A percentile compares a stretch with the other conserved stretches of the same genome.
Evolutionary conservation across 1,140 invertebrate genomes (phyloP).

Genomic region (Daktulosphaira vitifoliae): DNA sequence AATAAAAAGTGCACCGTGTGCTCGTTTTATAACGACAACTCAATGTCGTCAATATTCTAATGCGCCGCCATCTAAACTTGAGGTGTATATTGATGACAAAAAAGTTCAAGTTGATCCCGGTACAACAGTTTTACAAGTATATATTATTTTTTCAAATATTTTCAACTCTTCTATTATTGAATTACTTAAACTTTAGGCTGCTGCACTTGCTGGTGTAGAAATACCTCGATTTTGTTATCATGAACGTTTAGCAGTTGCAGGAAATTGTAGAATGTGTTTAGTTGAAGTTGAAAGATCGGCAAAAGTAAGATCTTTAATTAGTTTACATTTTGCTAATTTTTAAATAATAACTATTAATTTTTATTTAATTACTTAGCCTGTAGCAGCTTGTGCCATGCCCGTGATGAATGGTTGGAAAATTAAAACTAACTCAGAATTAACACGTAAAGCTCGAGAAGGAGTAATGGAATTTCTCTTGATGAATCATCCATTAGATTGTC

Average conservation of each 20-base stretch:
- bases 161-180: neutral
- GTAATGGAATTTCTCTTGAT: constrained; percentile 99
- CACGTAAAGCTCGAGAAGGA: constrained; percentile 87
- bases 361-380: constrained; percentile 76
- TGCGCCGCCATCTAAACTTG: constrained; percentile 49
- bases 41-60: constrained; percentile 17
- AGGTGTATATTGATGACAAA: constrained; percentile 97
- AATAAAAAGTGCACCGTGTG: neutral
- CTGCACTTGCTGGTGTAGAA: constrained; percentile 89
- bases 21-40: neutral
- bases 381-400: constrained; percentile 99
- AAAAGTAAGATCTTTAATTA: constrained; percentile 52
- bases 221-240: constrained; percentile 99
- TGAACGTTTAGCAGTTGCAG: constrained; percentile 93
- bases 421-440: constrained; percentile 95
- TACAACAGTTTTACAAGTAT: constrained; percentile 92
- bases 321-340: too few species aligned
- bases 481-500: constrained; percentile 98
- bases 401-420: constrained; percentile 98
- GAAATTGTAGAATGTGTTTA: constrained; percentile 98
- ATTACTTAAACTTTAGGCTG: constrained; percentile 59
- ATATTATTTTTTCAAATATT: neutral
- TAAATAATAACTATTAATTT: too few species aligned
- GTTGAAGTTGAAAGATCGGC: constrained; percentile 96
- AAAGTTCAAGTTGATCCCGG: constrained; percentile 88